Conservation (phyloP, 1,140 invertebrate genomes). For the Euwallacea fornicatus region DNA sequence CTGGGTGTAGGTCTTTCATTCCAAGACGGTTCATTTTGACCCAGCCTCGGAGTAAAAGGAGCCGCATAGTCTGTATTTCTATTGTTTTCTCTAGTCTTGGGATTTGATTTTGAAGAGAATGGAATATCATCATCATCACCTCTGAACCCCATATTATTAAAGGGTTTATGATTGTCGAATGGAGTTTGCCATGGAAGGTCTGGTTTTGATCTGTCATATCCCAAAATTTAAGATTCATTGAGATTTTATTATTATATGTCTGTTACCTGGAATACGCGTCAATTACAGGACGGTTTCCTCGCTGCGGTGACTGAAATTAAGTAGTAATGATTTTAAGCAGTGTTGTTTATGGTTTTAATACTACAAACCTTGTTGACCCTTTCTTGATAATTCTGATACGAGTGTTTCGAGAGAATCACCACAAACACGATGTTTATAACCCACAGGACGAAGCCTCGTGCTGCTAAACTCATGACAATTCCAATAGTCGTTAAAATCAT, state of each 20-base stretch:
- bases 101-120: neutral
- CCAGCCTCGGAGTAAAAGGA: too few relatives aligned
- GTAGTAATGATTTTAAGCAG: neutral
- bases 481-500: constrained; percentile 1
- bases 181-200: neutral
- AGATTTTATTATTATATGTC: too few relatives aligned
- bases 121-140: constrained; percentile 8
- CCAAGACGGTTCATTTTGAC: too few relatives aligned
- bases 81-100: too few relatives aligned
- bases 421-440: constrained; percentile 39
- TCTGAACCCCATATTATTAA: constrained; percentile 19
- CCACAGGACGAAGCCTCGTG: constrained; percentile 41
- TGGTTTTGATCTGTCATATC: neutral
- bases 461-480: constrained; percentile 40
- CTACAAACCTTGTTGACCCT: too few relatives aligned
- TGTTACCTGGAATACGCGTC: constrained; percentile 25
- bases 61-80: too few relatives aligned
- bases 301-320: neutral
- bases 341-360: neutral
- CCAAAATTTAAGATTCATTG: too few relatives aligned
- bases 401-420: constrained; percentile 19
- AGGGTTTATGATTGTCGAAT: neutral
- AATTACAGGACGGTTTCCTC: constrained; percentile 10
- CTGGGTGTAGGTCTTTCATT: too few relatives aligned
- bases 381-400: neutral